A percentile compares a stretch with the other conserved stretches of the same genome.
phyloP scores from a whole-genome alignment of 2,888 invertebrate species.

The Spatulosminthurus flaviceps region DNA sequence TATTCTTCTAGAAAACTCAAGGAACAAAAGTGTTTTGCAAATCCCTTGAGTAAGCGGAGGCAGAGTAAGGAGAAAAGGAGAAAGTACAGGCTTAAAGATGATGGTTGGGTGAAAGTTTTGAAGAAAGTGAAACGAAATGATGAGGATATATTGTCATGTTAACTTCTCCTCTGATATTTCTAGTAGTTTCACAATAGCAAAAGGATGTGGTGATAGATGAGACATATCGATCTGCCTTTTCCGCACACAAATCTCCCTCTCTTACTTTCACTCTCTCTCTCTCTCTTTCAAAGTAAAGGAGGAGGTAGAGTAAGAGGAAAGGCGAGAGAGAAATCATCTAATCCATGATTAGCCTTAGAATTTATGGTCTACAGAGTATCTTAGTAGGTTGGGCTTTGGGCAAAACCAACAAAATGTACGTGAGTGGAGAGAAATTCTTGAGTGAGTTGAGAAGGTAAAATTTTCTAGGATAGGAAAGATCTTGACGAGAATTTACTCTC shows the following conservation, averaged over 20 bases:
- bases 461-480: too few species aligned
- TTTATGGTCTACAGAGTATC: background rate
- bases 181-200: slow-evolving; percentile 21
- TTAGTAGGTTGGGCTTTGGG: background rate
- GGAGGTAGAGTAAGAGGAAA: background rate
- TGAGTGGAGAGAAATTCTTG: background rate
- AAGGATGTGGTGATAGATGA: slow-evolving; percentile 20
- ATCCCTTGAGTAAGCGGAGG: slow-evolving; percentile 17
- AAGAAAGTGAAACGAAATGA: slow-evolving; percentile 21
- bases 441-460: too few species aligned
- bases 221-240: slow-evolving; percentile 15
- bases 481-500: too few species aligned
- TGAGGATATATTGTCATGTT: slow-evolving; percentile 24
- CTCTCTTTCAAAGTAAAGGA: background rate
- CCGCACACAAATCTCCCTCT: background rate
- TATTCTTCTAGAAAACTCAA: background rate
- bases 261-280: background rate
- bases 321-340: slow-evolving; percentile 18
- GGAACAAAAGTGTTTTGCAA: background rate
- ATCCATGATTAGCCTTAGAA: background rate
- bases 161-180: background rate
- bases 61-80: too few species aligned
- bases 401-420: background rate
- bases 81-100: background rate
- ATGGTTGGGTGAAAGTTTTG: background rate